Percentiles rank a stretch among this genome's conserved stretches.
Conservation (phyloP, 2,888 invertebrate species). For the Erebia aethiops region DNA sequence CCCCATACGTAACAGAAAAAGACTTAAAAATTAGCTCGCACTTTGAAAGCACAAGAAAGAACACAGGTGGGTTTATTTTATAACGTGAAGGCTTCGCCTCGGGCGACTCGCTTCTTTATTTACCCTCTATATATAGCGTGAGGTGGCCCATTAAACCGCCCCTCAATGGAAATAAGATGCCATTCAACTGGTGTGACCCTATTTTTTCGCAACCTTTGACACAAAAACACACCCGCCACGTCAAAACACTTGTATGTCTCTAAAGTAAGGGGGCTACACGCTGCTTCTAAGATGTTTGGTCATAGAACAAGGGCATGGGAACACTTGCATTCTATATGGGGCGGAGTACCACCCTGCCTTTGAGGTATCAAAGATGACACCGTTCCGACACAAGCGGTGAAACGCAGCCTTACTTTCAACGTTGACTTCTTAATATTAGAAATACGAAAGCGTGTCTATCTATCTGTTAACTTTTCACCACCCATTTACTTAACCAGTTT, state of each 20-base stretch:
- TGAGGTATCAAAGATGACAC: not conserved
- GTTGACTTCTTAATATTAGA: not conserved
- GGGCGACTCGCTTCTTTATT: conserved; percentile 36
- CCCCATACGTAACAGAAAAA: not conserved
- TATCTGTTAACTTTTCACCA: too few relatives aligned
- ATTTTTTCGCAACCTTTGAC: conserved; percentile 37
- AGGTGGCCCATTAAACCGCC: conserved; percentile 39
- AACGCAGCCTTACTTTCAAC: not conserved
- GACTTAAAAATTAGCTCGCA: conserved; percentile 19
- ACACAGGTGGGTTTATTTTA: conserved; percentile 32
- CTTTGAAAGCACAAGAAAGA: conserved; percentile 26
- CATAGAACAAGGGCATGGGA: conserved; percentile 9
- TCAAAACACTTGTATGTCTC: conserved; percentile 33
- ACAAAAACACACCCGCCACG: conserved; percentile 33
- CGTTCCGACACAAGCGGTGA: not conserved
- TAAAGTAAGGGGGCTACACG: not conserved
- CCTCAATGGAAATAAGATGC: conserved; percentile 40
- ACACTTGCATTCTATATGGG: not conserved
- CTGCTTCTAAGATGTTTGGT: conserved; percentile 7
- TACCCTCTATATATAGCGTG: conserved; percentile 38
- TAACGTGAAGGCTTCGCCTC: conserved; percentile 29
- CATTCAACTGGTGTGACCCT: conserved; percentile 42
- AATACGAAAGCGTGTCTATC: too few relatives aligned
- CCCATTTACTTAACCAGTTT: too few relatives aligned
- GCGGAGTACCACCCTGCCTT: not conserved